Percentiles rank a stretch among this genome's conserved stretches.
These are phyloP conservation scores for Bombus confusus DNA, from an alignment of 1,140 invertebrate genomes.

Conservation along the genomic window DNA sequence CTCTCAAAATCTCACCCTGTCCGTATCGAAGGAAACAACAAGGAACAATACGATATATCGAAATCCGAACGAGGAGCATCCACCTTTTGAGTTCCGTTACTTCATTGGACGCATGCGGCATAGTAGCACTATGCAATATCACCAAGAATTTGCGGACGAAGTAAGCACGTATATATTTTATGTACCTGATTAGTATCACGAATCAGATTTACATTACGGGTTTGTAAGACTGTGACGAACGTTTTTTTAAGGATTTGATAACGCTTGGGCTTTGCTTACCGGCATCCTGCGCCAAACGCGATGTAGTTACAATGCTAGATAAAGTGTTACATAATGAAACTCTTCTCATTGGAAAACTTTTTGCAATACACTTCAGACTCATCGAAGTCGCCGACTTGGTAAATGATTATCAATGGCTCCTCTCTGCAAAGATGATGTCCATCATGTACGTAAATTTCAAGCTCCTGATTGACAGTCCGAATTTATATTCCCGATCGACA, in stretches of 20 bases:
- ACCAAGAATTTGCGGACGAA: rapidly evolving
- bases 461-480: not conserved
- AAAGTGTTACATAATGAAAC: constrained; percentile 66
- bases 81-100: constrained; percentile 78
- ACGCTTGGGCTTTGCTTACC: constrained; percentile 79
- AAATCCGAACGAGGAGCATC: constrained; percentile 72
- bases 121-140: too few species aligned
- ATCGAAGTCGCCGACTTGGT: constrained; percentile 68
- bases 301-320: constrained; percentile 67
- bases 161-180: too few species aligned
- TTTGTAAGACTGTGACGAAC: not conserved
- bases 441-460: constrained; percentile 51
- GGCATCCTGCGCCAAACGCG: constrained; percentile 64
- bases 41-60: constrained; percentile 47
- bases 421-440: constrained; percentile 19
- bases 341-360: constrained; percentile 71
- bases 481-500: too few species aligned
- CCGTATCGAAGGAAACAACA: too few species aligned
- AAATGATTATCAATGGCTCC: constrained; percentile 70
- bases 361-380: constrained; percentile 68
- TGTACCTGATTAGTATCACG: too few species aligned
- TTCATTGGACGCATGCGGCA: too few species aligned
- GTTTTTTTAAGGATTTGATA: constrained; percentile 70
- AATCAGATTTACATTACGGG: rapidly evolving
- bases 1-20: too few species aligned